Evolutionary conservation across 2,888 invertebrate genomes (phyloP).

Genomic region (Silvanus unidentatus): DNA sequence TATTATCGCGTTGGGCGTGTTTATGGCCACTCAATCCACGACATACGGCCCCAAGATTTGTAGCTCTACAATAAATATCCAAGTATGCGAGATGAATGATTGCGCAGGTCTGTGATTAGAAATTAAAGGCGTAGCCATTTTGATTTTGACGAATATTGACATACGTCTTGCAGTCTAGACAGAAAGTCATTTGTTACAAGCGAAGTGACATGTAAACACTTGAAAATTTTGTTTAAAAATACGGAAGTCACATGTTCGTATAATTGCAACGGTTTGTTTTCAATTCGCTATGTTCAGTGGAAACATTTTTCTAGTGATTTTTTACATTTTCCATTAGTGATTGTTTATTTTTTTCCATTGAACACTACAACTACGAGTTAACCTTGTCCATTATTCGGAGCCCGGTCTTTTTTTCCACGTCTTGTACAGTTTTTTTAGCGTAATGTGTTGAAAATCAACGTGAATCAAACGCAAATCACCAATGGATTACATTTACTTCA

Average conservation of each 20-base stretch:
- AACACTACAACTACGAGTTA: slow-evolving; percentile 14
- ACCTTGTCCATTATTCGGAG: slow-evolving; percentile 23
- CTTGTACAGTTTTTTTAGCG: slow-evolving; percentile 10
- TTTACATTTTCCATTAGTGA: slow-evolving; percentile 15
- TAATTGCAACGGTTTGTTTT: slow-evolving; percentile 23
- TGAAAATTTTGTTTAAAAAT: slow-evolving; percentile 33
- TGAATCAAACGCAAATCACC: neutral
- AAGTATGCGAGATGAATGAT: slow-evolving; percentile 4
- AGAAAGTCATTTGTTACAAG: slow-evolving; percentile 49
- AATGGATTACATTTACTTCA: slow-evolving; percentile 1
- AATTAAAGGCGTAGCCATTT: slow-evolving; percentile 62
- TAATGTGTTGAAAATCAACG: neutral
- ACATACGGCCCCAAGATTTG: slow-evolving; percentile 15
- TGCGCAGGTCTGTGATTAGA: slow-evolving; percentile 31
- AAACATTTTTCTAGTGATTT: slow-evolving; percentile 10
- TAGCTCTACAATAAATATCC: too few relatives aligned
- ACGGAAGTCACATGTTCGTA: slow-evolving; percentile 36
- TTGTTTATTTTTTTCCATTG: slow-evolving; percentile 26
- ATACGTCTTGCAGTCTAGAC: slow-evolving; percentile 52
- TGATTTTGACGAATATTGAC: slow-evolving; percentile 70
- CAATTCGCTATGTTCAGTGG: slow-evolving; percentile 13
- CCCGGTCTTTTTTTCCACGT: slow-evolving; percentile 23
- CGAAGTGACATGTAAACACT: slow-evolving; percentile 49
- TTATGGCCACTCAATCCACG: slow-evolving; percentile 23
- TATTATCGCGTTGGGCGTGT: slow-evolving; percentile 39